Evolutionary conservation across 2,888 invertebrate genomes (phyloP), one percentile per base, ranked within the genome.

Genomic region (Parapristionchus giblindavisi): DNA sequence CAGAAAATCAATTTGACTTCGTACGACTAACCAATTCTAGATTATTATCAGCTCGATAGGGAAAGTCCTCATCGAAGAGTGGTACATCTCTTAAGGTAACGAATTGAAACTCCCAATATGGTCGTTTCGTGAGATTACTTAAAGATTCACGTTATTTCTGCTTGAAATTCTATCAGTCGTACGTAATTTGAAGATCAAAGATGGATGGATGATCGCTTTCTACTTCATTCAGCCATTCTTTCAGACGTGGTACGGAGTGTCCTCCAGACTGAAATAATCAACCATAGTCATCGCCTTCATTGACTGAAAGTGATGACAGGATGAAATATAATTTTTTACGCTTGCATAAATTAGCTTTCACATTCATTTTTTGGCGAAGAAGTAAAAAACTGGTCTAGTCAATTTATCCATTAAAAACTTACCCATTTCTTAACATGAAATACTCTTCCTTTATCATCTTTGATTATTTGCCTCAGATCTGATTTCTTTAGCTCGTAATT

Each of bases 31-130:
- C 63, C 63, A 65, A 11, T 27, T 65, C 63, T 17, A 65, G 63
- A 43, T 65, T 65, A n/a, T 65, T 65, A 29, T 65, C 63, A 4
- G 40, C 43, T 0, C 63, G 63, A 65, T 65, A 65, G 24, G 63
- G 63, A 5, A 65, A 65, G 11, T 65, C 43, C 29, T 65, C 63
- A 29, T 65, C 63, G 63, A 65, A 65, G 6, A 65, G 21, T 0
- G 63, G 63, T 5, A 65, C 43, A 43, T 65, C 43, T 17, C 63
- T 21, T n/a, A 65, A 8, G 0, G 43, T 43, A 21, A 24, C 14
- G 21, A 65, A 65, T n/a, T 65, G 63, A 43, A 65, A 65, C 43
- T 65, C 63, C 63, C 63, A 65, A 6, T 17, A 11, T 5, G 27
- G 21, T 0, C 63, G 63, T 21, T 43, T 4, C 43, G 40, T 65